Conservation (phyloP, 2,113 vertebrate genomes). For the Nannospalax galili region DNA sequence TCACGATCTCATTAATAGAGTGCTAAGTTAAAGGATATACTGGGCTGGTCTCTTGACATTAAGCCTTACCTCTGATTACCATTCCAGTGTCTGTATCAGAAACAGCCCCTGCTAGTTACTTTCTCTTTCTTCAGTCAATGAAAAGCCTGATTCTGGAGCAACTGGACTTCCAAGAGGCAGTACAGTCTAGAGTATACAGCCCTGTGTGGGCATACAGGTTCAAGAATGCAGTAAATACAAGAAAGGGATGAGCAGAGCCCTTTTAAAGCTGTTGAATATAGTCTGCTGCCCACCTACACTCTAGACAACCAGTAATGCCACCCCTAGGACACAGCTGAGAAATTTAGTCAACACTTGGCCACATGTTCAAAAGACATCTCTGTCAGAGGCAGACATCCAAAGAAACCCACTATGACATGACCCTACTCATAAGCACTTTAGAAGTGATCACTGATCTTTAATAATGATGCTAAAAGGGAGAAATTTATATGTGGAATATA, state of each 20-base stretch:
- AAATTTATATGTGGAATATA: background rate
- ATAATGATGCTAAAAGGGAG: background rate
- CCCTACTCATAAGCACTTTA: background rate
- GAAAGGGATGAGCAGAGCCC: background rate
- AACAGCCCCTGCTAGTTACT: background rate
- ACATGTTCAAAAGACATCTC: background rate
- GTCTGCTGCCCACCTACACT: background rate
- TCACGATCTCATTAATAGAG: background rate
- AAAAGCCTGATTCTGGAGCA: background rate
- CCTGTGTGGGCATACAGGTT: background rate
- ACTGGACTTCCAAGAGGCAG: background rate
- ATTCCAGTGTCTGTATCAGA: too few relatives aligned
- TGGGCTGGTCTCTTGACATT: background rate
- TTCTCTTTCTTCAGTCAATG: background rate
- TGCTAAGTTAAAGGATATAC: too few relatives aligned
- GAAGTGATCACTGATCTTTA: background rate
- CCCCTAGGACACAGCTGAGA: background rate
- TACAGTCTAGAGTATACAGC: background rate
- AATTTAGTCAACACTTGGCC: background rate
- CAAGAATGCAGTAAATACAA: too few relatives aligned
- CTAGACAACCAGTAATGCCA: background rate
- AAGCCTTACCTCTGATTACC: background rate
- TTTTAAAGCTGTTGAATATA: too few relatives aligned
- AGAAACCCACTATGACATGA: background rate
- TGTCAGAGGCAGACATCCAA: background rate